Evolutionary conservation across 2,797 vertebrate genomes (phyloP), one percentile per base, ranked within the genome.

Genomic region (Urophycis tenuis): DNA sequence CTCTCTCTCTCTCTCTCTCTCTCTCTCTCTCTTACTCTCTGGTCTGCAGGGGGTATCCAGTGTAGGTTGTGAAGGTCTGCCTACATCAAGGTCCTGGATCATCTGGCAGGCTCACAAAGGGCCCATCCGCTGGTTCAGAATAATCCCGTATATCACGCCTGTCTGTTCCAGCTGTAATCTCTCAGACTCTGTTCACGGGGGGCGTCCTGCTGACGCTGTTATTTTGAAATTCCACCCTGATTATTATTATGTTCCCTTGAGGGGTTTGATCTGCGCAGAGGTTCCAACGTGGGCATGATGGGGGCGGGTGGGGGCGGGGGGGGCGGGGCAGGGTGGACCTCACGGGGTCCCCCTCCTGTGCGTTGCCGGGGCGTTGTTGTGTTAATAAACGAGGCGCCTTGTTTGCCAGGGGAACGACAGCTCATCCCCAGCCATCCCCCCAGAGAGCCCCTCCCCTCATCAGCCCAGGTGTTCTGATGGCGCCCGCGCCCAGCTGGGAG

Each of bases 111-210:
- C 83, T 83, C 82, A 81, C 84, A 84, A 88, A 86, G 77, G 81
- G 9, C 78, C 74, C 80, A 78, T 83, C 79, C 86, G 81, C 88
- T 87, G 85, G 81, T 87, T 85, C 81, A 79, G 64, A 64, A 81
- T 84, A 81, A 88, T 88, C 82, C 87, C 85, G 84, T 89, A 84
- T 81, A 88, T 89, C 84, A 78, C 41, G 77, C 82, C 79, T 84
- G 79, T 85, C 79, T 81, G 78, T 84, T 78, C 73, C 74, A 80
- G 78, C 78, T 78, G 64, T 87, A 83, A 87, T 87, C 87, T 85
- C 84, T 79, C 67, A 76, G 79, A 80, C 71, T 81, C 85, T 88
- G 88, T 87, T 85, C 88, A 83, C 74, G 81, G 81, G 81, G 81
- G 86, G 69, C 87, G 82, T 87, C 80, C 85, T 11, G 67, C 80